Evolutionary conservation across 2,113 vertebrate genomes (phyloP), one percentile per base, ranked within the genome.

Genomic region (Pampusana beccarii): DNA sequence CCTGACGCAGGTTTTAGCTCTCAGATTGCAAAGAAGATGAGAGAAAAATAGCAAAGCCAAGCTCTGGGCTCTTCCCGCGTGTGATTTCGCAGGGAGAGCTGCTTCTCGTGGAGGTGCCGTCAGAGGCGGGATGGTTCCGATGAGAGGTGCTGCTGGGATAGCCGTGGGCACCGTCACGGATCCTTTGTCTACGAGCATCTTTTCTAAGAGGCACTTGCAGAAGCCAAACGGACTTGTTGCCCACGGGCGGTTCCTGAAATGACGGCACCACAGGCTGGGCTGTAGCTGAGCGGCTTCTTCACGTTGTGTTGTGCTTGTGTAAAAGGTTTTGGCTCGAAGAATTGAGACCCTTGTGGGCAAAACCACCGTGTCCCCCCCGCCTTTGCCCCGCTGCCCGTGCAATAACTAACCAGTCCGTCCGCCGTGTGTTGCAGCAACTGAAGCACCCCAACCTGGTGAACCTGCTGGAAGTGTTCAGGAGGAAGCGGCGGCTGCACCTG

Each of bases 381-480:
- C 14, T n/a, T 60, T 10, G 10, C 38, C 18, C 31, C 6, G 6
- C 12, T 18, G 26, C 36, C 25, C 19, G 0, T 31, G 53, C 86
- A 13, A 29, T 9, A 7, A 9, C 85, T 86, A 61, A 93, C 26
- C 34, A 3, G 4, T 28, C n/a, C 16, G 1, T 9, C 40, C 48
- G 6, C 81, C 40, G 42, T 83, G 74, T 84, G 93, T 83, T 96
- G 28, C 98, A 99, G 99, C 99, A 98, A 98, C 98, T 99, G 94
- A 99, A 99, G 61, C 99, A 99, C 92, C 98, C 98, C 92, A 99
- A 99, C 97, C 98, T 99, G 67, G 99, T 99, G 70, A 99, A 98
- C 74, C 98, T 99, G 80, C 98, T 99, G 36, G 99, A 99, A 48
- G 99, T 99, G 93, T 99, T 99, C 92, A 96, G 99, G 34, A 98